Percentiles rank a stretch among this genome's conserved stretches.
Evolutionary conservation across 2,888 invertebrate species (phyloP).

Genomic region (Graphium colonna): DNA sequence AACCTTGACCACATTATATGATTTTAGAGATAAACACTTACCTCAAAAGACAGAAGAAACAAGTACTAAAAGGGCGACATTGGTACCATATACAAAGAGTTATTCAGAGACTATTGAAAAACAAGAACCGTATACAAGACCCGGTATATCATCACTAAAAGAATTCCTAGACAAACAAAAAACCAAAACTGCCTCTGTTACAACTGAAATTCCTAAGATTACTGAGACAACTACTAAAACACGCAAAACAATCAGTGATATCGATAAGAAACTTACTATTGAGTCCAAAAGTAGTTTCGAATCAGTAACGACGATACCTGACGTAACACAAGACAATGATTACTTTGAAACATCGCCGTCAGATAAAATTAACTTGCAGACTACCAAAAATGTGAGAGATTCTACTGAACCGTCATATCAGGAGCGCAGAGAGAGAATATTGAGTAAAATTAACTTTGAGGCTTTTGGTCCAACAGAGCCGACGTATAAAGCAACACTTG

Average conservation of each 20-base stretch:
- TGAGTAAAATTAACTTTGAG: conserved; percentile 83
- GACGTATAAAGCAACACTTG: conserved; percentile 55
- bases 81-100: conserved; percentile 65
- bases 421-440: conserved; percentile 85
- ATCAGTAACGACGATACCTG: conserved; percentile 66
- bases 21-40: conserved; percentile 55
- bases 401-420: conserved; percentile 70
- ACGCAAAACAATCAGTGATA: neutral
- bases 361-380: conserved; percentile 47
- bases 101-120: conserved; percentile 48
- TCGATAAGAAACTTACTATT: conserved; percentile 39
- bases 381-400: conserved; percentile 42
- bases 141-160: conserved; percentile 66
- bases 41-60: conserved; percentile 38
- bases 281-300: conserved; percentile 56
- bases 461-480: conserved; percentile 67
- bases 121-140: conserved; percentile 68
- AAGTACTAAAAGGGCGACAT: conserved; percentile 63
- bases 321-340: conserved; percentile 46
- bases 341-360: conserved; percentile 48
- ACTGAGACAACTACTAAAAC: conserved; percentile 31
- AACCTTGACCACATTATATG: conserved; percentile 68
- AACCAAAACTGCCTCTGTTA: conserved; percentile 50
- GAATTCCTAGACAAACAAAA: conserved; percentile 62
- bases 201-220: conserved; percentile 43